Conservation (phyloP, 2,113 vertebrate genomes). For the Pterocles burchelli region DNA sequence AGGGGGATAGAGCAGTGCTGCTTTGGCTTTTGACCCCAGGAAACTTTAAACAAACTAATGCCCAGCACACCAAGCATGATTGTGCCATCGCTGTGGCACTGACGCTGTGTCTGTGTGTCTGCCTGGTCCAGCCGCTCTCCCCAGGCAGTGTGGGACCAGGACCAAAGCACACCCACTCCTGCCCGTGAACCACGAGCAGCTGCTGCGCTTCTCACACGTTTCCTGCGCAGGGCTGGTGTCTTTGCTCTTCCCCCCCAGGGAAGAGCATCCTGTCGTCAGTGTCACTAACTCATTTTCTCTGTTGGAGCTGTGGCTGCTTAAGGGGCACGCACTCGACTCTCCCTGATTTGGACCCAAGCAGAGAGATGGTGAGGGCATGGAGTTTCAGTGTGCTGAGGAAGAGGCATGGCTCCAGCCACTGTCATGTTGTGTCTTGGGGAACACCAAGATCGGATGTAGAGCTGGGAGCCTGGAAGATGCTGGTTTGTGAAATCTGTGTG, state of each 20-base stretch:
- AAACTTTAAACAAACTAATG: background rate
- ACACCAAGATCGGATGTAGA: background rate
- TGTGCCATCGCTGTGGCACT: background rate
- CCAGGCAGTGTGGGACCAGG: background rate
- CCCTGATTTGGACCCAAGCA: background rate
- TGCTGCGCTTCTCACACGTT: background rate
- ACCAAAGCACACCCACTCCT: background rate
- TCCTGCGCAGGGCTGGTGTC: background rate
- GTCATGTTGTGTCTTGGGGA: background rate
- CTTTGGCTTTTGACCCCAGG: background rate
- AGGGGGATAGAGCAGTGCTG: background rate
- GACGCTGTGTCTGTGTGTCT: background rate
- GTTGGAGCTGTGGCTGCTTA: background rate
- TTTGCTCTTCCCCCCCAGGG: background rate
- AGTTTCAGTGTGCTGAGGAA: background rate
- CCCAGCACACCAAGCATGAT: fast-evolving
- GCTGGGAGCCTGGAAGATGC: background rate
- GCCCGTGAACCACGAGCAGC: background rate
- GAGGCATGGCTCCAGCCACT: background rate
- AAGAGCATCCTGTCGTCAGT: background rate
- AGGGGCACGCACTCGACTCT: background rate
- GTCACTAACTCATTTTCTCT: background rate
- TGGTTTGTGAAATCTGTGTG: background rate
- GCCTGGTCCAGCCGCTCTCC: background rate
- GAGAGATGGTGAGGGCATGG: background rate